phyloP scores from a whole-genome alignment of 2,888 invertebrate species.

The Dysmachus trigonus region DNA sequence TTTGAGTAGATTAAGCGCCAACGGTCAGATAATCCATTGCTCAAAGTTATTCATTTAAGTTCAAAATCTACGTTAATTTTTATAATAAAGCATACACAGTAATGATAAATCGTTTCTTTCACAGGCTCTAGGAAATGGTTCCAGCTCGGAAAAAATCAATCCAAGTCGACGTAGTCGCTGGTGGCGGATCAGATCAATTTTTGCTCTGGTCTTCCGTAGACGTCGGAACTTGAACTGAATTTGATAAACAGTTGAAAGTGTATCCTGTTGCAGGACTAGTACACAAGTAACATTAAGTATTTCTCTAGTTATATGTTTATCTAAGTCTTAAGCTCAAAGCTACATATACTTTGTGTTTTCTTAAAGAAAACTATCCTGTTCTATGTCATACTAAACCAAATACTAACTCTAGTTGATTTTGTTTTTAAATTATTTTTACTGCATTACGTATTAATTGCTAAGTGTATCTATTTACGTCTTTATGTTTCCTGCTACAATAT shows the following conservation, averaged over 20 bases:
- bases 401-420: conserved; percentile 39
- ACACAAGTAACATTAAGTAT: conserved; percentile 27
- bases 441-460: background rate
- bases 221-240: conserved; percentile 61
- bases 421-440: conserved; percentile 28
- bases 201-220: conserved; percentile 77
- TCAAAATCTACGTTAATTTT: too few species aligned
- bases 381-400: conserved; percentile 42
- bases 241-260: background rate
- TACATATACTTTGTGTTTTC: conserved; percentile 20
- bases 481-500: conserved; percentile 19
- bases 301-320: conserved; percentile 37
- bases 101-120: background rate
- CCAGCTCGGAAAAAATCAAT: conserved; percentile 65
- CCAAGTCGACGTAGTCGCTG: conserved; percentile 78
- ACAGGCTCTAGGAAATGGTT: conserved; percentile 67
- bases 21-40: too few species aligned
- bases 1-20: too few species aligned
- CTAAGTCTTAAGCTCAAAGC: conserved; percentile 32
- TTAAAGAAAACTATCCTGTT: conserved; percentile 21
- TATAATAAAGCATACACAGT: too few species aligned
- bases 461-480: background rate
- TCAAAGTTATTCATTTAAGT: too few species aligned
- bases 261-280: background rate
- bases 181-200: conserved; percentile 84